Evolutionary conservation across 2,113 vertebrate genomes (phyloP), one percentile per base, ranked within the genome.

Genomic region (Hippocampus guttulatus): DNA sequence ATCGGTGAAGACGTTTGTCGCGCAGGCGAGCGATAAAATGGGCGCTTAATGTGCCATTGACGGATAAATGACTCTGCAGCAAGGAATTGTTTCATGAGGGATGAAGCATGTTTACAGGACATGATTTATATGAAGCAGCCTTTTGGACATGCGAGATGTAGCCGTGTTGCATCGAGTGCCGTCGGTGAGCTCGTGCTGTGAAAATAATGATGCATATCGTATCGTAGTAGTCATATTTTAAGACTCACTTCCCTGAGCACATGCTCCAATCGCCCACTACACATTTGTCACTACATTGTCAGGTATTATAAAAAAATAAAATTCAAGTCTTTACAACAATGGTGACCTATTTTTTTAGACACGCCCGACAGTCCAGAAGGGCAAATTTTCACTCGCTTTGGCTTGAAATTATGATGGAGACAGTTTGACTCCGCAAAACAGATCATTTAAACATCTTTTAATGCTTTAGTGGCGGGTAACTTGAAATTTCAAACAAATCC

Each of bases 41-140:
- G 76, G 64, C 77, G 81, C 33, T 72, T 87, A 84, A 88, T 88
- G 86, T 88, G 79, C 71, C 82, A 62, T 82, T 84, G 58, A 70
- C 68, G 73, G 81, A 87, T 81, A 84, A 74, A 85, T 85, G 75
- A 75, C 70, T 84, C 21, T 67, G 75, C 71, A 51, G 49, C 41
- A 38, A 68, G 63, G 75, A 62, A 57, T 70, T 77, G 73, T 74
- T 79, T 68, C 7, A 79, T 67, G 60, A 79, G 64, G 60, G 71
- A 30, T 51, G 41, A 47, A 75, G 58, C 52, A 40, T 70, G 74
- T 81, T 69, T 79, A 74, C 79, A 77, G 69, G 78, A 79, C 41
- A 20, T 11, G 58, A 1, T 40, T 16, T n/a, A 47, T 27, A 18
- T 8, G n/a, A 70, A 3, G 45, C n/a, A 21, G 23, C n/a, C 7